A percentile compares a stretch with the other conserved stretches of the same genome.
Evolutionary conservation across 2,113 vertebrate species (phyloP).

Genomic region (Hepsetus odoe): DNA sequence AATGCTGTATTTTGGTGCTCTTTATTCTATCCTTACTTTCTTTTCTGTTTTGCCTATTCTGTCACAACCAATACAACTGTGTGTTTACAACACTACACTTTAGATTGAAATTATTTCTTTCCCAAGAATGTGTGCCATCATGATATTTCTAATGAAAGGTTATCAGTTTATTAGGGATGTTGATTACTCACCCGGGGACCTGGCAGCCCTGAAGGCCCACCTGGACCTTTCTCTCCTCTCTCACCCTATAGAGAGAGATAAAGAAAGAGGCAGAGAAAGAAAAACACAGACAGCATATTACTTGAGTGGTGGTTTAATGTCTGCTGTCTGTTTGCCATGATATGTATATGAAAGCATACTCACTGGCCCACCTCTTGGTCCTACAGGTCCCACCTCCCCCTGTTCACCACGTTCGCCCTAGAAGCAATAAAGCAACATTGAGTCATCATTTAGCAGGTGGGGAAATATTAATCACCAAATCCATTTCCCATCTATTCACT

Average conservation of each 20-base stretch:
- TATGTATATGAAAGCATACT: constrained; percentile 67
- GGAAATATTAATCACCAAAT: not conserved
- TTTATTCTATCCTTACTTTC: too few relatives aligned
- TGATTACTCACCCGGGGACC: constrained; percentile 84
- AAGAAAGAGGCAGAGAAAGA: not conserved
- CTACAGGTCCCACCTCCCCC: constrained; percentile 85
- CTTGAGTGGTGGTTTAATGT: not conserved
- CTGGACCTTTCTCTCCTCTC: constrained; percentile 81
- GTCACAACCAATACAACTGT: too few relatives aligned
- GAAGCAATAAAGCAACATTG: constrained; percentile 38
- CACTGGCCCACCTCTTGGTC: constrained; percentile 86
- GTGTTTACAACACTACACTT: too few relatives aligned
- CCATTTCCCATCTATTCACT: not conserved
- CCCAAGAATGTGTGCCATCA: too few relatives aligned
- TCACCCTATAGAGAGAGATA: constrained; percentile 76
- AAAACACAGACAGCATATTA: not conserved
- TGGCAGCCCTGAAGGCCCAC: constrained; percentile 80
- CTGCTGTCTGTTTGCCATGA: constrained; percentile 6
- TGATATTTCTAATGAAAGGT: not conserved
- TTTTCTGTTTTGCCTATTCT: too few relatives aligned
- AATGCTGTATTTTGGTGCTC: too few relatives aligned
- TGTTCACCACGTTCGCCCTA: constrained; percentile 90
- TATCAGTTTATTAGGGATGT: not conserved
- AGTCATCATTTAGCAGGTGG: not conserved
- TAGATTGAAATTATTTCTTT: too few relatives aligned